Conservation (phyloP, 2,888 invertebrate species). For the Galeruca laticollis region DNA sequence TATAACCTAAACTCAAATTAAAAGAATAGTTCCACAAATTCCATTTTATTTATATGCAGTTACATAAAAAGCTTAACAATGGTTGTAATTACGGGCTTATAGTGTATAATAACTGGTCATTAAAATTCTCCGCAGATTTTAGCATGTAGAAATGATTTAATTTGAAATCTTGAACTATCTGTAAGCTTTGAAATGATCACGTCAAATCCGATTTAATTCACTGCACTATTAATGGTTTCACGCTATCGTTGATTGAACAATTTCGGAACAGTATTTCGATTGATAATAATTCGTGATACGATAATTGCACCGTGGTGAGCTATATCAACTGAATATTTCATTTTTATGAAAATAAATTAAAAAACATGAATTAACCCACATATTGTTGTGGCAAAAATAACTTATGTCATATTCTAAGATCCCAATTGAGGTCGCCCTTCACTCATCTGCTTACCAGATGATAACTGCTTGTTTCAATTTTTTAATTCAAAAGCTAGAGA, state of each 20-base stretch:
- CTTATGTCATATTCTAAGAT: too few relatives aligned
- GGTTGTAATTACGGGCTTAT: too few relatives aligned
- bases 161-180: background rate
- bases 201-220: constrained; percentile 14
- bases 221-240: constrained; percentile 18
- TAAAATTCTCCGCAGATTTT: background rate
- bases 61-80: background rate
- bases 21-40: too few relatives aligned
- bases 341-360: too few relatives aligned
- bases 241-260: constrained; percentile 12
- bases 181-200: constrained; percentile 18
- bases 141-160: constrained; percentile 13
- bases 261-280: constrained; percentile 16
- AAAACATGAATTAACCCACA: too few relatives aligned
- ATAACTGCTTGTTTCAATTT: too few relatives aligned
- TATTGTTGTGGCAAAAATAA: too few relatives aligned
- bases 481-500: too few relatives aligned
- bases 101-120: constrained; percentile 1
- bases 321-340: background rate
- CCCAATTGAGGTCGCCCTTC: too few relatives aligned
- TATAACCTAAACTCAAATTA: too few relatives aligned
- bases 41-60: background rate
- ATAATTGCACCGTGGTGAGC: background rate
- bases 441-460: too few relatives aligned
- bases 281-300: background rate